phyloP scores from a whole-genome alignment of 1,140 invertebrate species.

The Himalopsyche phryganea region DNA sequence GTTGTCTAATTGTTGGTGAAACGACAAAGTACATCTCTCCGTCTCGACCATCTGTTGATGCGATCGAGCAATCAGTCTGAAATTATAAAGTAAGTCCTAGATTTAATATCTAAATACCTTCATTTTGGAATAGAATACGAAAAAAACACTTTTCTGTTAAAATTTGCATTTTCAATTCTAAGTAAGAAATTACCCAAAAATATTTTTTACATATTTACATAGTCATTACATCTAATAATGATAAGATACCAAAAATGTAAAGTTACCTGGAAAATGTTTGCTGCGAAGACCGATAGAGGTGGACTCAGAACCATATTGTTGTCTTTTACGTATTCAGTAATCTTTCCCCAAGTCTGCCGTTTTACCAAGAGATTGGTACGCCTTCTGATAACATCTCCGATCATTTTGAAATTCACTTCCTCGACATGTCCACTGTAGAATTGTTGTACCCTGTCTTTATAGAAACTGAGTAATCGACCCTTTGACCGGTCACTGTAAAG shows the following conservation, averaged over 20 bases:
- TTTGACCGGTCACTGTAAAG: conserved; percentile 74
- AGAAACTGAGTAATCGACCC: conserved; percentile 76
- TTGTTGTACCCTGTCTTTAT: conserved; percentile 78
- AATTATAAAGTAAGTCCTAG: conserved; percentile 36
- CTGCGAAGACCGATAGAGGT: conserved; percentile 72
- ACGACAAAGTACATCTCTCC: conserved; percentile 83
- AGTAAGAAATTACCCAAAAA: too few species aligned
- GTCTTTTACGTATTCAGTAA: conserved; percentile 70
- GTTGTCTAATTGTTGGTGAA: conserved; percentile 69
- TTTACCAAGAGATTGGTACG: conserved; percentile 76
- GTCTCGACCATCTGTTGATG: conserved; percentile 68
- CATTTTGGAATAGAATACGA: neutral
- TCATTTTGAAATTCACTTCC: conserved; percentile 75
- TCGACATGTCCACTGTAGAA: conserved; percentile 82
- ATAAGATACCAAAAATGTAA: too few species aligned
- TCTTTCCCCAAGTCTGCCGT: conserved; percentile 71
- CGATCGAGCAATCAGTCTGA: conserved; percentile 70
- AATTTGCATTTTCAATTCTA: too few species aligned
- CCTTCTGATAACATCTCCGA: conserved; percentile 70
- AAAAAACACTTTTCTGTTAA: too few species aligned
- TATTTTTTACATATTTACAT: too few species aligned
- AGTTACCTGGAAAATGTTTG: conserved; percentile 72
- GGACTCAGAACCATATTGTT: conserved; percentile 66
- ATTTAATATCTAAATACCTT: neutral
- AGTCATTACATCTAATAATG: too few species aligned